Evolutionary conservation across 2,797 vertebrate genomes (phyloP).

Genomic region (Acestrorhynchus altus): DNA sequence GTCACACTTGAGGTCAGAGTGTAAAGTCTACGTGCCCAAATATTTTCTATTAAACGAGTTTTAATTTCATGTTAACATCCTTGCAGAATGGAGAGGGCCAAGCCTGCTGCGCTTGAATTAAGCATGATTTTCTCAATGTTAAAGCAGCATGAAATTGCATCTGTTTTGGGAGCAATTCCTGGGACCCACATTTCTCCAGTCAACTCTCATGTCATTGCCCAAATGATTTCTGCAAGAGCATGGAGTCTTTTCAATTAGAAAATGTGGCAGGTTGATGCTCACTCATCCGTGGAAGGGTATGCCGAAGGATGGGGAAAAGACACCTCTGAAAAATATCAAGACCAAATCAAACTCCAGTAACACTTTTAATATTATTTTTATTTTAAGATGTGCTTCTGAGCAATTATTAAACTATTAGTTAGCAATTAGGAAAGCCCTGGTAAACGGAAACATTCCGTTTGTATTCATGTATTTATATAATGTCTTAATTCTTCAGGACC

Average conservation of each 20-base stretch:
- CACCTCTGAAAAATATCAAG: constrained; percentile 12
- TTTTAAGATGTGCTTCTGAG: too few species aligned
- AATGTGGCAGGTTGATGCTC: constrained; percentile 50
- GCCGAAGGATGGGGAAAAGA: constrained; percentile 29
- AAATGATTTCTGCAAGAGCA: constrained; percentile 56
- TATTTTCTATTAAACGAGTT: constrained; percentile 55
- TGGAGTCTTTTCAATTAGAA: constrained; percentile 63
- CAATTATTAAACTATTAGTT: too few species aligned
- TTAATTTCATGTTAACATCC: constrained; percentile 57
- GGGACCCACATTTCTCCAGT: constrained; percentile 60
- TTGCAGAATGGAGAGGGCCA: constrained; percentile 51
- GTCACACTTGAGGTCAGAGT: not conserved
- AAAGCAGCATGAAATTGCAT: constrained; percentile 78
- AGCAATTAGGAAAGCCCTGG: too few species aligned
- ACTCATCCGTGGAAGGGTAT: constrained; percentile 44
- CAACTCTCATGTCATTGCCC: constrained; percentile 58
- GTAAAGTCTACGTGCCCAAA: constrained; percentile 22
- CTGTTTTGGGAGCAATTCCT: constrained; percentile 67
- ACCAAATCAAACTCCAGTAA: not conserved
- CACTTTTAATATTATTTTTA: not conserved
- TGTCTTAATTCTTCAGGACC: too few species aligned
- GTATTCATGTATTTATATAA: too few species aligned
- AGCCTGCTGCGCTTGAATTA: constrained; percentile 66
- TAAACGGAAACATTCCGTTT: too few species aligned
- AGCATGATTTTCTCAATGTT: constrained; percentile 68